A percentile compares a stretch with the other conserved stretches of the same genome.
Evolutionary conservation across 1,140 invertebrate genomes (phyloP).

Genomic region (Dreissena polymorpha): DNA sequence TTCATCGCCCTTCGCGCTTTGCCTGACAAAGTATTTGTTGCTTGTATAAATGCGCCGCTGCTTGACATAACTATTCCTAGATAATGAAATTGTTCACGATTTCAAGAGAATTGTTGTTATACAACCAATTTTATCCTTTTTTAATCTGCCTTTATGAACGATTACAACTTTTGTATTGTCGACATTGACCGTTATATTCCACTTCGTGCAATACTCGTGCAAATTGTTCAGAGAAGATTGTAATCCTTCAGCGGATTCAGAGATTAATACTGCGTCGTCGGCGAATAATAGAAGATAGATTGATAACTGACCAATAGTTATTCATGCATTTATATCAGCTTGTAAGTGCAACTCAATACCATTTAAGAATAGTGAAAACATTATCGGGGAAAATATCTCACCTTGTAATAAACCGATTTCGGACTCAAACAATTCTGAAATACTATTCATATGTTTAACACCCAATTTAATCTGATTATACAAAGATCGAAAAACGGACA

Average conservation of each 20-base stretch:
- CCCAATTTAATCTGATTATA: no score
- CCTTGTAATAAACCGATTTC: no score
- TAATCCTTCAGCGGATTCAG: no score
- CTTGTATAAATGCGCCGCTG: constrained; percentile 2
- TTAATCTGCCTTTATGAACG: not conserved
- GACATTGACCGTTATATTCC: constrained; percentile 17
- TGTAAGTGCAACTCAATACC: constrained; percentile 16
- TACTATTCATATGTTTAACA: no score
- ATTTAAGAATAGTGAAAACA: not conserved
- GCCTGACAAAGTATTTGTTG: constrained; percentile 2
- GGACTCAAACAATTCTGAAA: no score
- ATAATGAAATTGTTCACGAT: constrained; percentile 11
- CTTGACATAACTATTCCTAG: constrained; percentile 9
- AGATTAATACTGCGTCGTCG: no score
- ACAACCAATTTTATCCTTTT: not conserved
- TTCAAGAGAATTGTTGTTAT: not conserved
- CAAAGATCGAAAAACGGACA: no score
- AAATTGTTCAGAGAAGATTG: no score
- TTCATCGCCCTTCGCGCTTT: constrained; percentile 5
- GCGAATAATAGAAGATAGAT: no score
- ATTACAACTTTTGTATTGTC: not conserved
- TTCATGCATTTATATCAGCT: not conserved
- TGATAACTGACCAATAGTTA: constrained; percentile 14
- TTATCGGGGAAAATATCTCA: no score
- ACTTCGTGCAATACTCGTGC: not conserved